Conservation (phyloP, 2,113 vertebrate species). For the Sciurus niger region DNA sequence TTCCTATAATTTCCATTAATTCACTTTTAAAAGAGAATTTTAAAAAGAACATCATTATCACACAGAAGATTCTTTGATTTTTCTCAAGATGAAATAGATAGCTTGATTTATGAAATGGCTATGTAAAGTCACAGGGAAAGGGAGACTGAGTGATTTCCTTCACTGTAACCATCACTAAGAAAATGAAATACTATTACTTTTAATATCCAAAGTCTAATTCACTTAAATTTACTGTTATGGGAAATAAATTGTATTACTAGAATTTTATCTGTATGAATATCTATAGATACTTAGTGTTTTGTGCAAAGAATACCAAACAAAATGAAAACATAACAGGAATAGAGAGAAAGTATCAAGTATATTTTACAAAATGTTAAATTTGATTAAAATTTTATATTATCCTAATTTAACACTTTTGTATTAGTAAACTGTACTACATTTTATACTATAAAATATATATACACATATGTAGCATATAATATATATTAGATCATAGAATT, state of each 20-base stretch:
- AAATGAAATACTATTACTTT: neutral
- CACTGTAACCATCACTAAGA: neutral
- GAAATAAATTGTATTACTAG: neutral
- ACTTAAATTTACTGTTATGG: neutral
- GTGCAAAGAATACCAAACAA: neutral
- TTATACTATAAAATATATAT: neutral
- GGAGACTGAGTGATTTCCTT: neutral
- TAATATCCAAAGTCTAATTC: neutral
- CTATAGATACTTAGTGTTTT: neutral
- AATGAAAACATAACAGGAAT: neutral
- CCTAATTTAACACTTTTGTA: neutral
- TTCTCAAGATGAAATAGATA: neutral
- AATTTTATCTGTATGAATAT: too few species aligned
- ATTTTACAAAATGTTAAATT: neutral
- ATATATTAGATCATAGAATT: neutral
- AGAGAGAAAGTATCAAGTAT: neutral
- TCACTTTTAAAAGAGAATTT: neutral
- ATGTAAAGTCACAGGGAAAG: neutral
- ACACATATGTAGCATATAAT: neutral
- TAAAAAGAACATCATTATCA: neutral
- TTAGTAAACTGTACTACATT: neutral
- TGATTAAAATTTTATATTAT: neutral
- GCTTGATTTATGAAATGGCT: neutral
- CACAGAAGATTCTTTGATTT: neutral
- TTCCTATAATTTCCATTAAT: constrained; percentile 1